Evolutionary conservation across 1,140 invertebrate species (phyloP).

Genomic region (Oryctes rhinoceros): DNA sequence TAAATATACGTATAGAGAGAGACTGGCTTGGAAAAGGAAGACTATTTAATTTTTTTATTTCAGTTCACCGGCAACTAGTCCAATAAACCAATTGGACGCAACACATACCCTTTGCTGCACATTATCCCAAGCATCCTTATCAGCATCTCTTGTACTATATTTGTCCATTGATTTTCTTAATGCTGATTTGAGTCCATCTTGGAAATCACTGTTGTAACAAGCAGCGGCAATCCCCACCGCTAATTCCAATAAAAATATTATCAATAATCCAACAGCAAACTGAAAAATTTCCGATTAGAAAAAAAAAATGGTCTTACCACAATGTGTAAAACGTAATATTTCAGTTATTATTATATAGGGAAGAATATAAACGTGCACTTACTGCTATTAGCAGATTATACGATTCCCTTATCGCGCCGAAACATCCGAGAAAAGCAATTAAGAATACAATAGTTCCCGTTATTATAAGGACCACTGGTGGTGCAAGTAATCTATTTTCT

Average conservation of each 20-base stretch:
- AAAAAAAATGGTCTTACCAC: slow-evolving; percentile 50
- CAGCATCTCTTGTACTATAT: slow-evolving; percentile 62
- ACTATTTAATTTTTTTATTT: no score
- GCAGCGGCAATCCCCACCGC: slow-evolving; percentile 78
- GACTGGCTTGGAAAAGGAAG: no score
- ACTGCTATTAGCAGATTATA: slow-evolving; percentile 72
- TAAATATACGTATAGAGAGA: no score
- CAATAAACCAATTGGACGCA: no score
- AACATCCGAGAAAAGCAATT: slow-evolving; percentile 77
- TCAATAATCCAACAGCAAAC: slow-evolving; percentile 74
- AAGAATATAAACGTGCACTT: slow-evolving; percentile 65
- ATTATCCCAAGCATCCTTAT: slow-evolving; percentile 69
- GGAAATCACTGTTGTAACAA: slow-evolving; percentile 70
- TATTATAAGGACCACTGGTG: slow-evolving; percentile 69
- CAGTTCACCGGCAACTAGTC: no score
- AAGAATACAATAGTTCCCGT: slow-evolving; percentile 73
- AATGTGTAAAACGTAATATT: slow-evolving; percentile 52
- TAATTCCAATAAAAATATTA: slow-evolving; percentile 79
- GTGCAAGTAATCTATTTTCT: slow-evolving; percentile 66
- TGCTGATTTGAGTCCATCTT: slow-evolving; percentile 62
- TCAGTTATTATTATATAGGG: slow-evolving; percentile 60
- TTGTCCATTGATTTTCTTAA: slow-evolving; percentile 67
- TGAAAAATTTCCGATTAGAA: slow-evolving; percentile 69
- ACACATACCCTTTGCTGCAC: slow-evolving; percentile 69
- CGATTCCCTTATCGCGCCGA: slow-evolving; percentile 75